phyloP scores from a whole-genome alignment of 1,140 invertebrate species.

The Pentalonia nigronervosa region DNA sequence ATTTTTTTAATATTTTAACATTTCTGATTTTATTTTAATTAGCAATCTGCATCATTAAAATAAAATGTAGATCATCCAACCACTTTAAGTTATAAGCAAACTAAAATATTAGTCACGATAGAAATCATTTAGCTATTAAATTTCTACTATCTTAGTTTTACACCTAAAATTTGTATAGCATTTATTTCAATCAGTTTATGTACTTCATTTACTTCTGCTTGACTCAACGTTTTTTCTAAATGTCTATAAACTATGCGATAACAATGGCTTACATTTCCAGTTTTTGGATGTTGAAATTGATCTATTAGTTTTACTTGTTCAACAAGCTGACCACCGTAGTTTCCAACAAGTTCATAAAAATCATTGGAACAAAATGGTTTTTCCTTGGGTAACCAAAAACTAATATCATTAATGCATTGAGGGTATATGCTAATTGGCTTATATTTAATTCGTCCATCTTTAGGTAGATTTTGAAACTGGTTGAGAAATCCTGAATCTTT shows the following conservation, averaged over 20 bases:
- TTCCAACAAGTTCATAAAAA: constrained; percentile 93
- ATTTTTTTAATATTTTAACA: neutral
- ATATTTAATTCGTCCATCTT: constrained; percentile 47
- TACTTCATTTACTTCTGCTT: constrained; percentile 86
- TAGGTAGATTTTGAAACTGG: constrained; percentile 77
- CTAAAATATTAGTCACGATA: neutral
- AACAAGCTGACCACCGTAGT: constrained; percentile 85
- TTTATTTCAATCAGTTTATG: constrained; percentile 80
- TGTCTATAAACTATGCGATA: constrained; percentile 94
- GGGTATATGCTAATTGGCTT: constrained; percentile 84
- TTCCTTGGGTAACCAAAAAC: constrained; percentile 90
- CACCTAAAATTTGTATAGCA: constrained; percentile 71
- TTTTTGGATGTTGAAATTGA: constrained; percentile 87
- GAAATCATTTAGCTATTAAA: neutral
- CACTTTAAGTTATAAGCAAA: neutral
- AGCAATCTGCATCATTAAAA: neutral
- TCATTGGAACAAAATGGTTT: constrained; percentile 80
- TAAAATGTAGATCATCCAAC: neutral
- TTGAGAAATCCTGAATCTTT: constrained; percentile 88
- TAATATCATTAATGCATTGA: constrained; percentile 91
- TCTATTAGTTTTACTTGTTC: constrained; percentile 92
- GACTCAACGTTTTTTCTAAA: constrained; percentile 86
- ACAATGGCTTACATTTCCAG: constrained; percentile 82
- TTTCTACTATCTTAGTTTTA: constrained; percentile 64
- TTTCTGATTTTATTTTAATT: neutral